Evolutionary conservation across 1,140 invertebrate genomes (phyloP).

Genomic region (Cotesia glomerata): DNA sequence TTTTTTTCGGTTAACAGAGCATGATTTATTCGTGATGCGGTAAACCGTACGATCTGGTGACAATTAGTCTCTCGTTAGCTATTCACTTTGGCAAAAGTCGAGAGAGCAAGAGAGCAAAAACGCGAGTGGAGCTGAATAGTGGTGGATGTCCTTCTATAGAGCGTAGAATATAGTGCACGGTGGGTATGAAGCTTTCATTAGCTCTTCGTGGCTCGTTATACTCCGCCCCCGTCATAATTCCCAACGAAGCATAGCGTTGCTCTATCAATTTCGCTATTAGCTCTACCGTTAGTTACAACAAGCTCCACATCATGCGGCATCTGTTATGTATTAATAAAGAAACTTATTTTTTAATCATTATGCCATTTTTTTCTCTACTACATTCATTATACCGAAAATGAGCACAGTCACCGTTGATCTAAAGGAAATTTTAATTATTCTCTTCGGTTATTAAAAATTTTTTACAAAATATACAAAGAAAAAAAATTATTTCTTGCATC

Average conservation of each 20-base stretch:
- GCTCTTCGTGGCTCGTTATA: slow-evolving; percentile 16
- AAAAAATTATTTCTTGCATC: too few species aligned
- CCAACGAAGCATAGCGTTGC: slow-evolving; percentile 9
- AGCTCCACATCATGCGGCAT: neutral
- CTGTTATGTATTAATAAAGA: neutral
- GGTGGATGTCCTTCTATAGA: too few species aligned
- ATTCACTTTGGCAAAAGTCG: slow-evolving; percentile 12
- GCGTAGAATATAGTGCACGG: neutral
- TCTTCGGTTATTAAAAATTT: too few species aligned
- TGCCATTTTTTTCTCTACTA: neutral
- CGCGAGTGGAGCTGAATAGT: too few species aligned
- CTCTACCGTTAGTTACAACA: neutral
- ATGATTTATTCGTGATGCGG: neutral
- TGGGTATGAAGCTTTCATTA: slow-evolving; percentile 12
- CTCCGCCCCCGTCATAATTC: slow-evolving; percentile 14
- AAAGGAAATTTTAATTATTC: too few species aligned
- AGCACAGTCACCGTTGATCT: too few species aligned
- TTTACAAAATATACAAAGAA: too few species aligned
- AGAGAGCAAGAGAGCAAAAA: too few species aligned
- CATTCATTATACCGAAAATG: too few species aligned
- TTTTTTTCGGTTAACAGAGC: neutral
- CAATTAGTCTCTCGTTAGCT: slow-evolving; percentile 20
- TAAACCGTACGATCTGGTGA: slow-evolving; percentile 11
- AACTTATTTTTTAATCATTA: neutral
- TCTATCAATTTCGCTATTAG: slow-evolving; percentile 25